Base-by-base conservation (phyloP, 2,113 vertebrate species). In the Cyanoramphus novaezelandiae region DNA sequence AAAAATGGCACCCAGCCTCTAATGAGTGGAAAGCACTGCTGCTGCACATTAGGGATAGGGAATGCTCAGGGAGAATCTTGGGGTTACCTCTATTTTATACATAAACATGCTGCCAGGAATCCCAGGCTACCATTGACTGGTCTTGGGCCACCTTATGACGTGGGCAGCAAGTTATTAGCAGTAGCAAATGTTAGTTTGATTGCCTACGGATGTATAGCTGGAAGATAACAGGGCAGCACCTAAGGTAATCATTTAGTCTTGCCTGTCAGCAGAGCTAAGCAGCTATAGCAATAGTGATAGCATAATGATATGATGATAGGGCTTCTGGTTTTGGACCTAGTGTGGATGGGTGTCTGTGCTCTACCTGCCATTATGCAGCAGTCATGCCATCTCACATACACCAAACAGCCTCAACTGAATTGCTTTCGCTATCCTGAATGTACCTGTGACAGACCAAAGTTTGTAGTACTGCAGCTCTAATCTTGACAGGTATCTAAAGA, bases 381-480 rank as follows among this genome's bases (percentile, higher is more conserved):
- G 44, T 52, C 0, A 0, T 37, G 79, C 20, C 63, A 13, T 72
- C 31, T 59, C 62, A 49, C 0, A 0, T 0, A 9, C 35, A 41
- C 31, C 63, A 81, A 90, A 74, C 24, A 0, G 33, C 41, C 67
- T 81, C 27, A 33, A 33, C 41, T 50, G 24, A 18, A 31, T 65
- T 31, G 31, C 24, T 91, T 91, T 82, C 10, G 3, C 8, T 82
- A 15, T 43, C 50, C 47, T 71, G 35, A 85, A 46, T 6, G 5
- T 5, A 84, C 16, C 17, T 60, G 25, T 17, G 70, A 35, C 46
- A 25, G 17, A 44, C 8, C 11, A 72, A 81, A 49, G 11, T 41
- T 62, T 53, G n/a, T 37, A 53, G 29, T 28, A 17, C n/a, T 76
- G n/a, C 31, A 65, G 19, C 12, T 77, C 12, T 41, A 28, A 39